These are phyloP conservation scores for Sternarchorhynchus goeldii DNA, from an alignment of 2,797 vertebrate species.

Conservation along the genomic window DNA sequence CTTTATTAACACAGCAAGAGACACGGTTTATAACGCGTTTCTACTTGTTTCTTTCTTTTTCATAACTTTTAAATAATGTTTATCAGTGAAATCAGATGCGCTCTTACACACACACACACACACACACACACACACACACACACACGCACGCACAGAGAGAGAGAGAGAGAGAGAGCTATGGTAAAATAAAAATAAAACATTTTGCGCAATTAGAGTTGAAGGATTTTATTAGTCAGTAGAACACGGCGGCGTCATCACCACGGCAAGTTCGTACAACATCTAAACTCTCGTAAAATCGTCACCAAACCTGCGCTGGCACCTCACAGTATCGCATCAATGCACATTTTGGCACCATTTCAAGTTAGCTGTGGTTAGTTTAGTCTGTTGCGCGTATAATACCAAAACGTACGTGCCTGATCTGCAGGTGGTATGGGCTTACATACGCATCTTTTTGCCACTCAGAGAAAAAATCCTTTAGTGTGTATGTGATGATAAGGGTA, in stretches of 20 bases:
- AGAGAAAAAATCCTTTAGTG: background rate
- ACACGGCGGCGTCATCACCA: constrained; percentile 6
- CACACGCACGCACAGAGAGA: no score
- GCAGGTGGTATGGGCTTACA: background rate
- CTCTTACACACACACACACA: no score
- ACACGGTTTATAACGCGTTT: no score
- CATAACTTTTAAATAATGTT: no score
- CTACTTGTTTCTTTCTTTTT: no score
- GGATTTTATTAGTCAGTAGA: constrained; percentile 28
- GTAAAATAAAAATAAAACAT: background rate
- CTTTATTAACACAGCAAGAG: no score
- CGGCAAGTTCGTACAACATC: constrained; percentile 35
- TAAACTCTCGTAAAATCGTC: background rate
- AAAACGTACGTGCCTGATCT: background rate
- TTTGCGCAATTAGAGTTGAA: background rate
- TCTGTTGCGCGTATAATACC: constrained; percentile 25
- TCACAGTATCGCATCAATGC: background rate
- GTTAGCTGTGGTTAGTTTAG: background rate
- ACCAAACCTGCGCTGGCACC: background rate
- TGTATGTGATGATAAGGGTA: background rate
- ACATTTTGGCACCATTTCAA: background rate
- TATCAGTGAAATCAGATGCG: no score
- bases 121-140: no score
- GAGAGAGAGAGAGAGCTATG: background rate
- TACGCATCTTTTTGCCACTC: background rate